A percentile compares a stretch with the other conserved stretches of the same genome.
Evolutionary conservation across 2,888 invertebrate species (phyloP).

Genomic region (Papilio gigon): DNA sequence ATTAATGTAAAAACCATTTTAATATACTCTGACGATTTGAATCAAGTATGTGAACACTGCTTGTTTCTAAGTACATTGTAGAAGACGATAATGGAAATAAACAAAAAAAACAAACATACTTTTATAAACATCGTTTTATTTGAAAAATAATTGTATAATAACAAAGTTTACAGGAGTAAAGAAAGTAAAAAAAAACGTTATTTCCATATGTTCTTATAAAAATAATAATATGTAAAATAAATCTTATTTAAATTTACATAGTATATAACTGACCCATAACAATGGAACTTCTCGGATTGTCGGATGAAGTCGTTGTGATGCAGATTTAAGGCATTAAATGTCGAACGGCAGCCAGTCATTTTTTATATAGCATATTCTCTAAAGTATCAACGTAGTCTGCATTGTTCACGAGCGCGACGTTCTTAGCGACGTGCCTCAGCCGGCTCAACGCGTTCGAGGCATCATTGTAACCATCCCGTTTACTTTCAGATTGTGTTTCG

Average conservation of each 20-base stretch:
- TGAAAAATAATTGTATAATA: conserved; percentile 16
- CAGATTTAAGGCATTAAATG: too few species aligned
- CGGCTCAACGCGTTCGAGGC: conserved; percentile 53
- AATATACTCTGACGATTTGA: too few species aligned
- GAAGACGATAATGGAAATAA: too few species aligned
- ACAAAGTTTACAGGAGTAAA: neutral
- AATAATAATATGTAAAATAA: neutral
- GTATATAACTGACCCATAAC: neutral
- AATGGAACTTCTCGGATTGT: too few species aligned
- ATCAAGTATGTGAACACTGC: too few species aligned
- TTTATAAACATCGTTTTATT: neutral
- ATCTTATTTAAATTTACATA: neutral
- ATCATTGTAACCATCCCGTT: conserved; percentile 43
- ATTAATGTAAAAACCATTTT: too few species aligned
- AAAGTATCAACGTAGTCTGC: conserved; percentile 56
- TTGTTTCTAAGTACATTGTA: too few species aligned
- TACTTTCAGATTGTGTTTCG: conserved; percentile 24
- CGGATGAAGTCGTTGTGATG: too few species aligned
- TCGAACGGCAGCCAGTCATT: conserved; percentile 5
- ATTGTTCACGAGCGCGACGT: conserved; percentile 57
- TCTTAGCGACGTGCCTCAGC: conserved; percentile 61
- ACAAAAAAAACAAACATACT: neutral
- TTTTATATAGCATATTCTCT: conserved; percentile 30
- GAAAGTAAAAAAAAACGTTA: conserved; percentile 5
- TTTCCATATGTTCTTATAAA: neutral